Evolutionary conservation across 1,140 invertebrate species (phyloP).

Genomic region (Drosophila subpulchrella): DNA sequence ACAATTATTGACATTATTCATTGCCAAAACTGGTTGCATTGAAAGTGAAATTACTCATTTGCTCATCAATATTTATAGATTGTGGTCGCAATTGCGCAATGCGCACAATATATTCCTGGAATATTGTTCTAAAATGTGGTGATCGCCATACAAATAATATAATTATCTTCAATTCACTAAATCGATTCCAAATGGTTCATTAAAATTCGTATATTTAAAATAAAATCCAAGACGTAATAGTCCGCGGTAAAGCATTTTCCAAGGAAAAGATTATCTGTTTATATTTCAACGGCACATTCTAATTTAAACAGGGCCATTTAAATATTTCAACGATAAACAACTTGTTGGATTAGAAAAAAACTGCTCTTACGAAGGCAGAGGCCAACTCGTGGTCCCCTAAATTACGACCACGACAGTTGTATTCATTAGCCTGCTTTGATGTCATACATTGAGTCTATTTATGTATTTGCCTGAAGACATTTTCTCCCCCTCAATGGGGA

Average conservation of each 20-base stretch:
- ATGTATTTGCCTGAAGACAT: slow-evolving; percentile 2
- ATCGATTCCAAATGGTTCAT: no score
- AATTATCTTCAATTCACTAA: no score
- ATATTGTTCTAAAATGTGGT: neutral
- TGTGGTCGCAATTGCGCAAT: neutral
- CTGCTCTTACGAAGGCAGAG: slow-evolving; percentile 1
- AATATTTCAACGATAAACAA: slow-evolving; percentile 1
- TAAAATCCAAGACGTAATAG: no score
- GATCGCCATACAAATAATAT: neutral
- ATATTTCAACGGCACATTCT: neutral
- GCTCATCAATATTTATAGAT: slow-evolving; percentile 22
- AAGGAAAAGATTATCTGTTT: neutral
- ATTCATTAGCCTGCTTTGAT: slow-evolving; percentile 44
- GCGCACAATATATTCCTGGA: neutral
- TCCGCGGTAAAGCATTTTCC: no score
- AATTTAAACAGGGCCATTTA: neutral
- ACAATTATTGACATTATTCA: slow-evolving; percentile 8
- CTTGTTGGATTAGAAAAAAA: slow-evolving; percentile 17
- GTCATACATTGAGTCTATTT: slow-evolving; percentile 18
- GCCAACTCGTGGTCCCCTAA: slow-evolving; percentile 8
- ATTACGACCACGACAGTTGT: slow-evolving; percentile 25
- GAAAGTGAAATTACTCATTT: slow-evolving; percentile 25
- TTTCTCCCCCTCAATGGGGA: slow-evolving; percentile 6
- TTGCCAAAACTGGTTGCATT: neutral
- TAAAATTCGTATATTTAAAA: no score